Percentiles rank a stretch among this genome's conserved stretches.
Conservation (phyloP, 2,888 invertebrate genomes). For the Drosophila eohydei region DNA sequence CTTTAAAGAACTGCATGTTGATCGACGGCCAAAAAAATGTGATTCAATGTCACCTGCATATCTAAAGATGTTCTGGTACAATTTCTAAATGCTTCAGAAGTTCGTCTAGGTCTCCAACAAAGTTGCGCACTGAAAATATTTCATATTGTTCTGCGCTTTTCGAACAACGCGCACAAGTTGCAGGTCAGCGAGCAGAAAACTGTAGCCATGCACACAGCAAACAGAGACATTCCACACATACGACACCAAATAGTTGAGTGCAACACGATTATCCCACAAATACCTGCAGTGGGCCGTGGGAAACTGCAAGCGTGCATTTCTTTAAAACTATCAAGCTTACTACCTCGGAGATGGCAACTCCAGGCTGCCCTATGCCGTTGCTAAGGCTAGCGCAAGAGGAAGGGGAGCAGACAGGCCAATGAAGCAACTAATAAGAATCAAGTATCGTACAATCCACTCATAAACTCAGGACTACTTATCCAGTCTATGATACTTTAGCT, state of each 20-base stretch:
- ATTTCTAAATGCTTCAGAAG: slow-evolving; percentile 5
- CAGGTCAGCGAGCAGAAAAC: slow-evolving; percentile 33
- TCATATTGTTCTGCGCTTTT: slow-evolving; percentile 35
- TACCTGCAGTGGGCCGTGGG: slow-evolving; percentile 33
- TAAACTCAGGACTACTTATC: slow-evolving; percentile 26
- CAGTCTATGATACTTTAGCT: slow-evolving; percentile 9
- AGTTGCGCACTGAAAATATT: slow-evolving; percentile 13
- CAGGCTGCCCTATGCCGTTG: background rate
- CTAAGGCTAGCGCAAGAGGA: background rate
- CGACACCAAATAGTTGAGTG: slow-evolving; percentile 36
- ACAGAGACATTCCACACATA: slow-evolving; percentile 50
- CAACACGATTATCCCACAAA: slow-evolving; percentile 39
- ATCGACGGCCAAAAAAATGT: slow-evolving; percentile 43
- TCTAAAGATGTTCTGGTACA: slow-evolving; percentile 21
- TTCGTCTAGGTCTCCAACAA: slow-evolving; percentile 1
- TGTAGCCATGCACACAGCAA: slow-evolving; percentile 44
- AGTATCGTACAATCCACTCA: slow-evolving; percentile 28
- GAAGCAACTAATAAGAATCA: slow-evolving; percentile 19
- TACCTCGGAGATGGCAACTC: slow-evolving; percentile 38
- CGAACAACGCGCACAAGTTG: slow-evolving; percentile 34
- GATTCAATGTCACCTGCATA: slow-evolving; percentile 29
- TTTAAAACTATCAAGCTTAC: slow-evolving; percentile 27
- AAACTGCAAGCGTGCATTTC: background rate
- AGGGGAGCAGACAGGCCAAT: slow-evolving; percentile 28
- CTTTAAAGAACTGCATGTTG: slow-evolving; percentile 33